These are phyloP conservation scores for Alviniconcha strummeri DNA, from an alignment of 2,888 invertebrate genomes.

Conservation along the genomic window DNA sequence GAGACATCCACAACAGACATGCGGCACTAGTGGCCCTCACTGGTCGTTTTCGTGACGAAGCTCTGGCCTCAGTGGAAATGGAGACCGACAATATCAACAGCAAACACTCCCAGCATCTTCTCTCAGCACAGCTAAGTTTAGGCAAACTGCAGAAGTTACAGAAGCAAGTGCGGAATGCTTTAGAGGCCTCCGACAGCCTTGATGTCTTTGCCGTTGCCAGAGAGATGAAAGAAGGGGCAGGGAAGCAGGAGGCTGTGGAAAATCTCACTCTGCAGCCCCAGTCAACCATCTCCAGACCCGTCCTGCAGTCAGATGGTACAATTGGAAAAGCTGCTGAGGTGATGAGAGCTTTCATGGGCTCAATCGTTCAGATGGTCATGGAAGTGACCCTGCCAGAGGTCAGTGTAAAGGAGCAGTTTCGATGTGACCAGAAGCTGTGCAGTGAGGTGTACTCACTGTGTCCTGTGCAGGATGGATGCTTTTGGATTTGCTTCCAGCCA, in stretches of 20 bases:
- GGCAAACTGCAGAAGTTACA: background rate
- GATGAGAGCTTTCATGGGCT: background rate
- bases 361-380: background rate
- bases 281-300: conserved; percentile 2
- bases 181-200: no score
- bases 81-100: background rate
- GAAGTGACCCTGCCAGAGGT: background rate
- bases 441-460: no score
- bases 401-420: background rate
- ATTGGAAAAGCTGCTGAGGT: background rate
- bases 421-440: no score
- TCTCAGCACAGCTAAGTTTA: background rate
- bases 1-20: conserved; percentile 1
- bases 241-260: background rate
- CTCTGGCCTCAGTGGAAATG: conserved; percentile 13
- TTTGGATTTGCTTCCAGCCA: background rate
- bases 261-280: background rate
- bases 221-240: background rate
- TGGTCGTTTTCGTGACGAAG: conserved; percentile 2
- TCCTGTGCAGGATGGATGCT: background rate
- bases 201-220: background rate
- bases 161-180: conserved; percentile 1
- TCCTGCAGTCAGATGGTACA: conserved; percentile 1
- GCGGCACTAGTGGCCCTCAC: background rate
- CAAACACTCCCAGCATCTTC: background rate